These are phyloP conservation scores for Peromyscus californicus DNA, from an alignment of 2,113 vertebrate genomes.

Conservation along the genomic window DNA sequence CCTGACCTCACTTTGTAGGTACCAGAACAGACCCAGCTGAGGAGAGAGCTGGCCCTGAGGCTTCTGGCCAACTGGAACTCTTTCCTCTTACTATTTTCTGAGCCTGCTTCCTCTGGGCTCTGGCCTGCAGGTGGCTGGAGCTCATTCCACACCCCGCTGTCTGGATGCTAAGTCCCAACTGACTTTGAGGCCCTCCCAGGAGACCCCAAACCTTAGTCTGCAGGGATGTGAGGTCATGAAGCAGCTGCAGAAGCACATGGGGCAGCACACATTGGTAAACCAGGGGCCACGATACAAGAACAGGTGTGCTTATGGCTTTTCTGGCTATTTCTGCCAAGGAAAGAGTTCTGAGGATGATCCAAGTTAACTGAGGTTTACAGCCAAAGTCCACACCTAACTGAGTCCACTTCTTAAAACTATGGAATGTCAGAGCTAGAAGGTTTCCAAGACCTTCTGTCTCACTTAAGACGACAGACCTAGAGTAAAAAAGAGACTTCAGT, in stretches of 20 bases:
- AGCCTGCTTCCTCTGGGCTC: not conserved
- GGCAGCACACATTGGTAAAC: not conserved
- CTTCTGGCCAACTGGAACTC: not conserved
- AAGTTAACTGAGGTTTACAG: not conserved
- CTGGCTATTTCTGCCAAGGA: not conserved
- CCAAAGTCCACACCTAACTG: not conserved
- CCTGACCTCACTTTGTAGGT: not conserved
- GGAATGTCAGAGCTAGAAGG: not conserved
- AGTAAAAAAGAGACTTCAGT: not conserved
- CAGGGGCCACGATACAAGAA: not conserved
- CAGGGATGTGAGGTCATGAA: not conserved
- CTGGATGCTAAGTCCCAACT: not conserved
- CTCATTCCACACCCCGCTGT: not conserved
- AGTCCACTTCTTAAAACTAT: not conserved
- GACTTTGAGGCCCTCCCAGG: not conserved
- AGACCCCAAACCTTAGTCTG: not conserved
- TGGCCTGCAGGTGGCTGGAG: not conserved
- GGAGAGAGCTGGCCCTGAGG: accelerated
- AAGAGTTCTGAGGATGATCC: conserved; percentile 7
- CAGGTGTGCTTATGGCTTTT: not conserved
- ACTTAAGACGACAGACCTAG: not conserved
- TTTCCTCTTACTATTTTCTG: not conserved
- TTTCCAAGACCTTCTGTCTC: not conserved
- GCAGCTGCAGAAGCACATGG: not conserved
- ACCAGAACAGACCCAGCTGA: not conserved